Evolutionary conservation across 1,140 invertebrate genomes (phyloP).

Genomic region (Matsumurasca onukii): DNA sequence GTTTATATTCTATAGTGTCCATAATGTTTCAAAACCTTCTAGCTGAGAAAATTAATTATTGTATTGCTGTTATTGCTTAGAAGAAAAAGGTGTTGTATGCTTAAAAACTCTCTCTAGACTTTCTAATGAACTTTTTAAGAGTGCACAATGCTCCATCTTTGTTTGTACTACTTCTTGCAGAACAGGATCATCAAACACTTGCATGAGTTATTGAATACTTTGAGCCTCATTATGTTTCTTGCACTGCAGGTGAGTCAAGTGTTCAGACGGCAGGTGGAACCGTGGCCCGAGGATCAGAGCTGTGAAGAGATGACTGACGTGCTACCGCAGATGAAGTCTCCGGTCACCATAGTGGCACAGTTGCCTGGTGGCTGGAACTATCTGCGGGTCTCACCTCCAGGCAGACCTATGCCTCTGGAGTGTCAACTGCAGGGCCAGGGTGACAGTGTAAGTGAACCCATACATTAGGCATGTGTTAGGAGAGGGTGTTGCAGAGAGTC

Average conservation of each 20-base stretch:
- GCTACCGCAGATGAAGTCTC: constrained; percentile 38
- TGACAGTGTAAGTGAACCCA: constrained; percentile 37
- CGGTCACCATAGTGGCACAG: constrained; percentile 41
- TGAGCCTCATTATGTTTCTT: too few species aligned
- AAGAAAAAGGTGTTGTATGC: too few species aligned
- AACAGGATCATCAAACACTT: too few species aligned
- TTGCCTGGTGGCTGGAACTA: constrained; percentile 50
- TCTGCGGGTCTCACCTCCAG: constrained; percentile 45
- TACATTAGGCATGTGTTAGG: constrained; percentile 17
- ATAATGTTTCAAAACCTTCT: too few species aligned
- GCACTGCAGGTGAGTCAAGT: constrained; percentile 41
- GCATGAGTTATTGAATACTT: too few species aligned
- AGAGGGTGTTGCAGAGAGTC: not conserved
- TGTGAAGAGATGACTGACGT: constrained; percentile 20
- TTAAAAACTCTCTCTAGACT: too few species aligned
- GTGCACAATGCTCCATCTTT: too few species aligned
- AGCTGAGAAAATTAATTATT: too few species aligned
- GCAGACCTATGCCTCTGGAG: constrained; percentile 33
- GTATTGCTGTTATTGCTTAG: too few species aligned
- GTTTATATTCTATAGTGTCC: too few species aligned
- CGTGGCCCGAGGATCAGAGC: not conserved
- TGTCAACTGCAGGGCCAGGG: constrained; percentile 23
- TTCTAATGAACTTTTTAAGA: too few species aligned
- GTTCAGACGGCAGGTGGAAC: not conserved
- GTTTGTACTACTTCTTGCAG: too few species aligned